Percentiles rank a stretch among this genome's conserved stretches.
Conservation (phyloP, 2,113 vertebrate genomes). For the Cricetomys ansorgei region DNA sequence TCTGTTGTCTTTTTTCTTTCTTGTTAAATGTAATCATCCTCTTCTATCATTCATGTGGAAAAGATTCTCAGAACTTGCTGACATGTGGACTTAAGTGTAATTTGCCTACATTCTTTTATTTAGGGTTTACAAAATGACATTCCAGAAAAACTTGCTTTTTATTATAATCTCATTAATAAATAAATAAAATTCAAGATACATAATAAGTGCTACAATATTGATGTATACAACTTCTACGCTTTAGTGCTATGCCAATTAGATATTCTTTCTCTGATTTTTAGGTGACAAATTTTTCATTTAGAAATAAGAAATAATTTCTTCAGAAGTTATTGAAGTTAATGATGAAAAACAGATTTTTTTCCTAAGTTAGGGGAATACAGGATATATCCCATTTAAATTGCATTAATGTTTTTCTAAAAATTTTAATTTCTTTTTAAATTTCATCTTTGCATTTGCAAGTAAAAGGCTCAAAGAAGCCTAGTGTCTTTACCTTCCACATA, state of each 20-base stretch:
- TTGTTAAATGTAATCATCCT: not conserved
- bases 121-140: not conserved
- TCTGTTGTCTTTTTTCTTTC: not conserved
- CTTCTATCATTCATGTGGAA: not conserved
- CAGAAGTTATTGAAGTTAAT: conserved; percentile 33
- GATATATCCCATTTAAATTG: not conserved
- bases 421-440: too few relatives aligned
- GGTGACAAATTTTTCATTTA: not conserved
- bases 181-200: not conserved
- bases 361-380: not conserved
- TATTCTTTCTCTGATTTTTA: not conserved
- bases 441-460: conserved; percentile 17
- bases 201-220: not conserved
- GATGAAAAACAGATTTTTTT: conserved; percentile 16
- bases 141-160: not conserved
- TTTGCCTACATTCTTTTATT: not conserved
- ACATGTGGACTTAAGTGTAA: not conserved
- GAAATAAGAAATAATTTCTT: not conserved
- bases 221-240: not conserved
- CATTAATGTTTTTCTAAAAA: not conserved
- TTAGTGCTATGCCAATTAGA: not conserved
- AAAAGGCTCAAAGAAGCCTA: conserved; percentile 13
- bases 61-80: not conserved
- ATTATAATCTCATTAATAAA: not conserved
- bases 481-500: not conserved